A percentile compares a stretch with the other conserved stretches of the same genome.
phyloP scores from a whole-genome alignment of 2,888 invertebrate genomes.

The Agrotis ipsilon region DNA sequence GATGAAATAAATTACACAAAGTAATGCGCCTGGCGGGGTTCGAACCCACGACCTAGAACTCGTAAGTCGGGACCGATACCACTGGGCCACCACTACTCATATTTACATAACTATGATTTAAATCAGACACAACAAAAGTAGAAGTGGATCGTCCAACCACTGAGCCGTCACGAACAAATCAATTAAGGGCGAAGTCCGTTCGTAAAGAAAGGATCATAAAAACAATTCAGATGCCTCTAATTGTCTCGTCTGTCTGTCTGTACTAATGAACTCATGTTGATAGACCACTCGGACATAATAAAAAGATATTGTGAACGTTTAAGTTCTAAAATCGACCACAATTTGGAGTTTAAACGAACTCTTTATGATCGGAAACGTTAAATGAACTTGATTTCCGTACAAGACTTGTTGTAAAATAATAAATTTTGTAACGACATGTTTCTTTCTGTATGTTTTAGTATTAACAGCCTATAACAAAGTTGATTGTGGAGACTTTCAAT shows the following conservation, averaged over 20 bases:
- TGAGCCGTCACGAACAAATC: conserved; percentile 58
- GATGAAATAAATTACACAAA: too few relatives aligned
- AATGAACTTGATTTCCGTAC: conserved; percentile 51
- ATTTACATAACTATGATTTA: neutral
- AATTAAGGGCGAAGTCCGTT: conserved; percentile 69
- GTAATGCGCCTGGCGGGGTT: too few relatives aligned
- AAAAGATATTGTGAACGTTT: conserved; percentile 62
- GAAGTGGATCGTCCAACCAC: conserved; percentile 15
- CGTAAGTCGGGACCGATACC: too few relatives aligned
- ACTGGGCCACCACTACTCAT: too few relatives aligned
- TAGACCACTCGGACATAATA: conserved; percentile 61
- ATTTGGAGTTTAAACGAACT: conserved; percentile 42
- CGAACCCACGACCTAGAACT: too few relatives aligned
- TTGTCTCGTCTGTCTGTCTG: conserved; percentile 70
- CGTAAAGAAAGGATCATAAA: conserved; percentile 73
- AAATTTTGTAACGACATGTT: conserved; percentile 43
- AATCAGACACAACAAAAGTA: conserved; percentile 8
- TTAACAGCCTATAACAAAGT: conserved; percentile 11
- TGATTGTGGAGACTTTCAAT: conserved; percentile 29
- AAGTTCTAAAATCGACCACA: conserved; percentile 56
- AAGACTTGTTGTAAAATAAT: conserved; percentile 48
- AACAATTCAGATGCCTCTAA: conserved; percentile 73
- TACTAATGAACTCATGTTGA: conserved; percentile 75
- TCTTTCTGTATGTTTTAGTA: conserved; percentile 35
- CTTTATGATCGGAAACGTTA: conserved; percentile 56